Percentiles rank a stretch among this genome's conserved stretches.
Conservation (phyloP, 2,113 vertebrate species). For the Tauraco erythrolophus region DNA sequence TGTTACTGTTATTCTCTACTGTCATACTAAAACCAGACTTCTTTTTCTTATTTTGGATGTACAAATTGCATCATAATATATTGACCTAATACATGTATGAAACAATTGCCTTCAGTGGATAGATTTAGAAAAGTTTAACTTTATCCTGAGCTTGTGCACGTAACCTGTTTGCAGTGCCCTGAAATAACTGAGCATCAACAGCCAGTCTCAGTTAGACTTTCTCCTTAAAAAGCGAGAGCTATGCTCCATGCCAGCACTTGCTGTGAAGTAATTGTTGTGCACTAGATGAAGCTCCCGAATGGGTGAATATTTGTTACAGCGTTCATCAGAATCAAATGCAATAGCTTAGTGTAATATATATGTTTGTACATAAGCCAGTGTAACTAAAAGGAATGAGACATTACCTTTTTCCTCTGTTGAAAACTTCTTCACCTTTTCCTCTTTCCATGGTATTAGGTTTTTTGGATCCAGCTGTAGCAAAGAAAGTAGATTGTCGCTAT, state of each 20-base stretch:
- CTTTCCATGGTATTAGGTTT: not conserved
- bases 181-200: not conserved
- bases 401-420: not conserved
- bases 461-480: not conserved
- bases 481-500: not conserved
- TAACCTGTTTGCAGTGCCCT: not conserved
- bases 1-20: not conserved
- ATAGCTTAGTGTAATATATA: not conserved
- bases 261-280: not conserved
- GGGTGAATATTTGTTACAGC: not conserved
- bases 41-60: not conserved
- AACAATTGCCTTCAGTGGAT: not conserved
- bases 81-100: not conserved
- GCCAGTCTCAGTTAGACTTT: not conserved
- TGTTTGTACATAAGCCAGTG: not conserved
- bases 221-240: not conserved
- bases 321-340: not conserved
- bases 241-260: not conserved
- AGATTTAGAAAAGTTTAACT: not conserved
- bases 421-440: not conserved
- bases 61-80: not conserved
- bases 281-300: not conserved
- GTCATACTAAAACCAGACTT: not conserved
- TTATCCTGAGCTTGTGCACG: not conserved
- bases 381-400: not conserved